Percentiles rank a stretch among this genome's conserved stretches.
phyloP scores from a whole-genome alignment of 35 echinoderm and acorn worm genomes.

The Apostichopus parvimensis region DNA sequence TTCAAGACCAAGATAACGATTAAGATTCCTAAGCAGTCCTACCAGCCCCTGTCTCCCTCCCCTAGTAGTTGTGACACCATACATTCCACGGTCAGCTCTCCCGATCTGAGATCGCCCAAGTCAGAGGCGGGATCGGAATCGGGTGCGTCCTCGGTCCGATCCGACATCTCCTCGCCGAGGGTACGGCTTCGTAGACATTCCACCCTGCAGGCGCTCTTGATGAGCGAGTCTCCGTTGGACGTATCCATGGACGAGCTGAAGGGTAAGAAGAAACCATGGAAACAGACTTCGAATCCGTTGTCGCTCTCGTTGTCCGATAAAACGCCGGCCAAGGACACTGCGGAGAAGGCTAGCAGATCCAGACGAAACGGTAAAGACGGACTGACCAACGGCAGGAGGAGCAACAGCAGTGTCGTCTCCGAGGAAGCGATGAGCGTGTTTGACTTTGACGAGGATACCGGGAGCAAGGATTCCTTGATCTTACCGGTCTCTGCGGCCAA shows the following conservation, averaged over 20 bases:
- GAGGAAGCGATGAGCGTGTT: conserved; percentile 43
- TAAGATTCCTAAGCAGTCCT: conserved; percentile 51
- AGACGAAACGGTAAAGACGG: conserved; percentile 12
- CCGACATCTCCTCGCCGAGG: conserved; percentile 25
- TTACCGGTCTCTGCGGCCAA: background rate
- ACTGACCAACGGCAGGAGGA: conserved; percentile 15
- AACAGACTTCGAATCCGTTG: background rate
- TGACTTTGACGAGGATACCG: conserved; percentile 51
- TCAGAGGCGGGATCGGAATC: conserved; percentile 38
- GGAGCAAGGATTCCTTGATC: conserved; percentile 5
- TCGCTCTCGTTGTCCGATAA: background rate
- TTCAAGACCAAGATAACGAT: conserved; percentile 59
- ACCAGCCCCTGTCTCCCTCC: background rate
- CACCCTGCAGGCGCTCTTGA: conserved; percentile 36
- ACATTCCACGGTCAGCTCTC: conserved; percentile 50
- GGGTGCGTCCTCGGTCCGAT: background rate
- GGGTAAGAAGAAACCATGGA: conserved; percentile 26
- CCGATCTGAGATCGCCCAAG: conserved; percentile 27
- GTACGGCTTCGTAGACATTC: conserved; percentile 50
- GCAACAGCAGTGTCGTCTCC: background rate
- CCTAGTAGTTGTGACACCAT: conserved; percentile 48
- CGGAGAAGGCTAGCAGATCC: background rate
- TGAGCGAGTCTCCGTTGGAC: conserved; percentile 45
- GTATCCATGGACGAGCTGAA: conserved; percentile 42
- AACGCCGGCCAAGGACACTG: background rate